These are phyloP conservation scores for Pogona vitticeps DNA, from an alignment of 2,113 vertebrate genomes.

Conservation along the genomic window DNA sequence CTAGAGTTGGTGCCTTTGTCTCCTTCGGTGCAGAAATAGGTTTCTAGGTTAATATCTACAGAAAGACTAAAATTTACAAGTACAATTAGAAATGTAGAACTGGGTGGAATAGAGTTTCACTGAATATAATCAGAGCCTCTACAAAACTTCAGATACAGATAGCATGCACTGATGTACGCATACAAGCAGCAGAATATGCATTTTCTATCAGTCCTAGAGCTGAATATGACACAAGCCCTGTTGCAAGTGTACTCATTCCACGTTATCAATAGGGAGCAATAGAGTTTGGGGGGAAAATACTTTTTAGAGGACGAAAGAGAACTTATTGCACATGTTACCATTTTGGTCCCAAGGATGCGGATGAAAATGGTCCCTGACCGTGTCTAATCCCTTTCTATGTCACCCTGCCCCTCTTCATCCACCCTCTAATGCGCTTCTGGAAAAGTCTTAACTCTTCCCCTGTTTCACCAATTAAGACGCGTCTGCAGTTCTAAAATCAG, in stretches of 20 bases:
- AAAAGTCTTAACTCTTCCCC: too few species aligned
- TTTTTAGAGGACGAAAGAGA: too few species aligned
- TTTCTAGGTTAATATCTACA: background rate
- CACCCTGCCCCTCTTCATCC: background rate
- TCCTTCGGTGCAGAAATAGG: background rate
- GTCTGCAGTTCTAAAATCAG: background rate
- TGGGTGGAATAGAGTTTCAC: background rate
- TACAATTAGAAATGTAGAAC: background rate
- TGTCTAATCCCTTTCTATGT: background rate
- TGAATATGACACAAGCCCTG: too few species aligned
- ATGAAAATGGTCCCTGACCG: too few species aligned
- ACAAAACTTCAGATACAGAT: background rate
- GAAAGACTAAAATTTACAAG: background rate
- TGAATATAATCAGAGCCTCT: background rate
- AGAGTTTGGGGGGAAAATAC: too few species aligned
- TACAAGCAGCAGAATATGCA: too few species aligned
- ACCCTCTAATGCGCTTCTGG: background rate
- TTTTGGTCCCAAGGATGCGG: too few species aligned
- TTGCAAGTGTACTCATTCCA: too few species aligned
- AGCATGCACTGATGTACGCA: background rate
- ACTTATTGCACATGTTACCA: too few species aligned
- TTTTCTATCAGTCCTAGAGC: too few species aligned
- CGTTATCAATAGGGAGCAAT: too few species aligned
- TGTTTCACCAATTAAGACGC: background rate
- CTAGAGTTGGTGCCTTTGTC: background rate